Base-by-base conservation (phyloP, 2,113 vertebrate species). In the Thalassoma bifasciatum region DNA sequence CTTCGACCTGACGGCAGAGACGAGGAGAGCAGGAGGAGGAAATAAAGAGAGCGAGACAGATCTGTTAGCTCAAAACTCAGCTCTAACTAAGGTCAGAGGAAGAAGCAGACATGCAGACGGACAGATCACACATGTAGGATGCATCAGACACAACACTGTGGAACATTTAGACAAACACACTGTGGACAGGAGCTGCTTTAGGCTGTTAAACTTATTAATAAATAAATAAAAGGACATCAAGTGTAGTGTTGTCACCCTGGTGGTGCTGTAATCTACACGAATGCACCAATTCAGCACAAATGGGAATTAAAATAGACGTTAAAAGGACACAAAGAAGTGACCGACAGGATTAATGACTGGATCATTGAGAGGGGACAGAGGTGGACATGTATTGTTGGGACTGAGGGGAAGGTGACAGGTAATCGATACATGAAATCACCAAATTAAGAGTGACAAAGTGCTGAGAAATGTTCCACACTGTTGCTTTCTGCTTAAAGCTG, bases 1-100 rank as follows among this genome's bases (percentile, higher is more conserved):
- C 90, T 96, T 97, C 14, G 95, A 96, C 86, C 98, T 99, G 88
- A 21, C 73, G 11, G 0, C 5, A n/a, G 44, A 37, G 46, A 24
- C 22, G 22, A 54, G 19, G 9, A 16, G 21, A 19, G n/a, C 34
- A 8, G 44, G 3, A n/a, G 52, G 50, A 2, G 11, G 56, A 51
- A 17, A 63, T 56, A 49, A 54, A 1, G 7, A 26, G 56, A 19
- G 44, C 47, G 16, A 37, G 36, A 64, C n/a, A n/a, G n/a, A n/a
- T n/a, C n/a, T 8, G 54, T 77, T 40, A 63, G 75, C 74, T 67
- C 37, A 53, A n/a, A 21, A 68, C 26, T 44, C 8, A 67, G 0
- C 17, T 14, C 12, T 46, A 17, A 53, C 44, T 10, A 26, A 11
- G 61, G 2, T 40, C 12, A 40, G 38, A 11, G 38, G 2, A 5